Evolutionary conservation across 1,140 invertebrate species (phyloP).

Genomic region (Aphis gossypii): DNA sequence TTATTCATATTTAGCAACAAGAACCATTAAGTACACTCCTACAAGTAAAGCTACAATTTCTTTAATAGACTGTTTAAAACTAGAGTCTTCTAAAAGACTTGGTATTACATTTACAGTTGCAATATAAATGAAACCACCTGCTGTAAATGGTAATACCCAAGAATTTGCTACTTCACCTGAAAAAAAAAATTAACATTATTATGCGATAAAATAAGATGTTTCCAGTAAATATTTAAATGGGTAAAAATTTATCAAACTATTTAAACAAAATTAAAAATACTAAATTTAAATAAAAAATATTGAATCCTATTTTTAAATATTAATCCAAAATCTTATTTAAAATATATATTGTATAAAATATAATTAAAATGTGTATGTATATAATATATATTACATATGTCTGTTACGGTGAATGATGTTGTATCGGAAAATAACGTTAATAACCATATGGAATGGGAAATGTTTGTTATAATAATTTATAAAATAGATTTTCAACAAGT

Average conservation of each 20-base stretch:
- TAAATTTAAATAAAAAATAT: neutral
- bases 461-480: too few species aligned
- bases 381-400: too few species aligned
- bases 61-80: slow-evolving; percentile 83
- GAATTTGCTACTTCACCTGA: slow-evolving; percentile 77
- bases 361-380: too few species aligned
- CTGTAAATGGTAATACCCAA: slow-evolving; percentile 94
- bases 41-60: slow-evolving; percentile 83
- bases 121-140: slow-evolving; percentile 98
- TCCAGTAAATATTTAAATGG: neutral
- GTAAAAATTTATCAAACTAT: neutral
- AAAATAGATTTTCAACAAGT: too few species aligned
- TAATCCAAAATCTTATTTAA: too few species aligned
- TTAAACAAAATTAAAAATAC: neutral
- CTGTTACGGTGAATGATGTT: too few species aligned
- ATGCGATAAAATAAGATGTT: too few species aligned
- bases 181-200: slow-evolving; percentile 60
- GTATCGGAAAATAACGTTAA: too few species aligned
- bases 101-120: slow-evolving; percentile 96
- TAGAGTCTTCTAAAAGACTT: slow-evolving; percentile 86
- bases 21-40: slow-evolving; percentile 91
- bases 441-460: too few species aligned
- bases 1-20: slow-evolving; percentile 88
- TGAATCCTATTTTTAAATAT: too few species aligned
- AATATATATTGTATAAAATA: too few species aligned